phyloP scores from a whole-genome alignment of 2,888 invertebrate species.

The Eristalis tenax region DNA sequence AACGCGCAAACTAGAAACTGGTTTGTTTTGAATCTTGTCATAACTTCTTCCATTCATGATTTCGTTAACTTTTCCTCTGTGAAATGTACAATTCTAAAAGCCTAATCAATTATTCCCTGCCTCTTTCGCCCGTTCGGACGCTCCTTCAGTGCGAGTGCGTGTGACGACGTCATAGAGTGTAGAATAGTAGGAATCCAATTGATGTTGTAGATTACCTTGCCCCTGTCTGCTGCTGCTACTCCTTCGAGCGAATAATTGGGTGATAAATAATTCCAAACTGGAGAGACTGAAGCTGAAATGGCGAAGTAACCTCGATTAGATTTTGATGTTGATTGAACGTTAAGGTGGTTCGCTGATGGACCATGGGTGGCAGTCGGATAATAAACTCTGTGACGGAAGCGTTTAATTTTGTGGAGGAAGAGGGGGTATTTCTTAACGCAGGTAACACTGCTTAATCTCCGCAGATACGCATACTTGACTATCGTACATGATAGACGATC shows the following conservation, averaged over 20 bases:
- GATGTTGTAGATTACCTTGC: constrained; percentile 36
- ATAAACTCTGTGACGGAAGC: too few relatives aligned
- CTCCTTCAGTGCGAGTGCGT: background rate
- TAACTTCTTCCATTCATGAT: constrained; percentile 44
- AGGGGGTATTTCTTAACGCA: too few relatives aligned
- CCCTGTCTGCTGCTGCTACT: background rate
- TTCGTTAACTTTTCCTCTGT: constrained; percentile 28
- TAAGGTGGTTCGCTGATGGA: background rate
- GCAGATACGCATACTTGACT: too few relatives aligned
- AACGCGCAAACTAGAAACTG: constrained; percentile 28
- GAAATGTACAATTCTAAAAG: constrained; percentile 18
- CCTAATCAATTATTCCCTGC: background rate
- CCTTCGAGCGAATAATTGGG: constrained; percentile 5
- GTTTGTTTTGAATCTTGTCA: constrained; percentile 40
- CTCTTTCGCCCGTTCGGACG: background rate
- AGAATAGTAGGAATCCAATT: constrained; percentile 21
- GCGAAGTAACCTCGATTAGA: background rate
- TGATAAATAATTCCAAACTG: constrained; percentile 7
- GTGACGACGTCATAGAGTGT: constrained; percentile 3
- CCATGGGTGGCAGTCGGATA: too few relatives aligned
- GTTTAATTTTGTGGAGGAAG: too few relatives aligned
- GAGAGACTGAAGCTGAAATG: background rate
- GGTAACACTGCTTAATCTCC: too few relatives aligned
- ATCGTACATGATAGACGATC: too few relatives aligned
- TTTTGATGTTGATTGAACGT: background rate